Base-by-base conservation (phyloP, 2,113 vertebrate species). In the Rhabdomys dilectus region DNA sequence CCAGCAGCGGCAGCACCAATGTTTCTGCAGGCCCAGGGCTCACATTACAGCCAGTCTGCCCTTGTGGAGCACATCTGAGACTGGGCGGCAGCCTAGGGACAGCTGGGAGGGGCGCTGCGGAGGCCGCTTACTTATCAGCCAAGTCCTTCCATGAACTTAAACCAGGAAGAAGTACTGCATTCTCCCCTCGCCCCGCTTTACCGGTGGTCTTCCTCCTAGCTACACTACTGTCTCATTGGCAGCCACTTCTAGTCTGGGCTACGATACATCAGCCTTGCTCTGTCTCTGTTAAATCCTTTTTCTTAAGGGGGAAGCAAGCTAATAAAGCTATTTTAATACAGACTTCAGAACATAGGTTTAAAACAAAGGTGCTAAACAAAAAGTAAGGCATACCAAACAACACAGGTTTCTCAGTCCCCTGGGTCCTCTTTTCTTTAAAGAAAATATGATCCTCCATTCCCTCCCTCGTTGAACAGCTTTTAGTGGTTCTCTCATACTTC, bases 21-120 rank as follows among this genome's bases (percentile, higher is more conserved):
- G 68, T 72, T 36, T 96, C 87, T 95, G 66, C 88, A 96, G 92
- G 89, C 93, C 95, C 7, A 0, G 90, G 91, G 97, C 96, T 98
- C 97, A 97, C 94, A 3, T 98, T 98, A 97, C 95, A 97, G 92
- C 34, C 73, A 95, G 92, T 62, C 96, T 85, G 96, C 91, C 94
- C 96, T 93, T 68, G 92, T 72, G 58, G 90, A 97, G 95, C 91
- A 97, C 81, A 81, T 88, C 39, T 80, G 10, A 88, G 10, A 81
- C 85, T 92, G 85, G 93, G 95, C 85, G 13, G 95, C 95, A 96
- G 96, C 78, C 96, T 87, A 60, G 88, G 92, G 92, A 97, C 93
- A 97, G 92, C 97, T 96, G 96, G 96, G 92, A 95, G 88, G 96
- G 93, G 96, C 92, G 60, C 89, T 45, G 16, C 51, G 53, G 81